These are phyloP conservation scores for human DNA, from an alignment of 2,113 vertebrate genomes.

Conservation along the genomic window GRCh38 chr2:104658501-104659000, in stretches of 20 bases:
- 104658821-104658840: too few relatives aligned
- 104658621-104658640: background rate
- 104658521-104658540: background rate
- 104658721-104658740: background rate
- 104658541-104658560: background rate
- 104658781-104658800: background rate
- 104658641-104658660: background rate
- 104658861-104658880: too few relatives aligned
- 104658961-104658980: too few relatives aligned
- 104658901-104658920: too few relatives aligned
- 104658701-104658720: background rate
- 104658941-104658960: too few relatives aligned
- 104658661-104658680: background rate
- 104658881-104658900: too few relatives aligned
- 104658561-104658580: background rate
- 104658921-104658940: too few relatives aligned
- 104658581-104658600: rapidly evolving
- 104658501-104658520: background rate
- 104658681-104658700: background rate
- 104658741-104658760: background rate
- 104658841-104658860: too few relatives aligned
- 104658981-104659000: background rate
- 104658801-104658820: background rate
- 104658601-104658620: background rate
- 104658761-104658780: background rate